These are phyloP conservation scores for Thaumatotibia leucotreta DNA, from an alignment of 1,140 invertebrate genomes.

Conservation along the genomic window DNA sequence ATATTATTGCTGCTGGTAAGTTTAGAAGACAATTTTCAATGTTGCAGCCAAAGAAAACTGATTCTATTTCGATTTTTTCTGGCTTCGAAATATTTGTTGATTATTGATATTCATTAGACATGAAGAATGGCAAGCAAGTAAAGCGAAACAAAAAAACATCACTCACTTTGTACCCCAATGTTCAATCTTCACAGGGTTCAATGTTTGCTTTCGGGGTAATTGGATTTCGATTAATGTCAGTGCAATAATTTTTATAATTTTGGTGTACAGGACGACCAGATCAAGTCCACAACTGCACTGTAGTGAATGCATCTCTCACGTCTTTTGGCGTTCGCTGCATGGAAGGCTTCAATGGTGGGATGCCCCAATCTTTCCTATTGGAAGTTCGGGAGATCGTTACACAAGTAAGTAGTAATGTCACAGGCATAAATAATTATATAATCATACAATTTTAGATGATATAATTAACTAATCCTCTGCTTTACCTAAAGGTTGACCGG, in stretches of 20 bases:
- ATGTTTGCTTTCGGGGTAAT: no score
- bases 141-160: no score
- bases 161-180: no score
- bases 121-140: no score
- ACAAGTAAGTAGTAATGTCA: conserved; percentile 71
- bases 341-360: conserved; percentile 93
- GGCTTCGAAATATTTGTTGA: no score
- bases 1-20: conserved; percentile 93
- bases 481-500: no score
- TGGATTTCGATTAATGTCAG: conserved; percentile 17
- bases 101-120: no score
- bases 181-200: no score
- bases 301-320: conserved; percentile 90
- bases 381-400: conserved; percentile 80
- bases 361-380: conserved; percentile 90
- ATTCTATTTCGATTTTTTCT: no score
- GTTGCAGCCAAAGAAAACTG: conserved; percentile 18
- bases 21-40: conserved; percentile 9
- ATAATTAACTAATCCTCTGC: no score
- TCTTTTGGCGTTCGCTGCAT: conserved; percentile 88
- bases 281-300: conserved; percentile 92
- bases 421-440: no score
- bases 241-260: conserved; percentile 14
- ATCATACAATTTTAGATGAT: no score
- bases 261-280: conserved; percentile 86